Percentiles rank a stretch among this genome's conserved stretches.
phyloP scores from a whole-genome alignment of 1,140 invertebrate species.

The Aphidius gifuensis region DNA sequence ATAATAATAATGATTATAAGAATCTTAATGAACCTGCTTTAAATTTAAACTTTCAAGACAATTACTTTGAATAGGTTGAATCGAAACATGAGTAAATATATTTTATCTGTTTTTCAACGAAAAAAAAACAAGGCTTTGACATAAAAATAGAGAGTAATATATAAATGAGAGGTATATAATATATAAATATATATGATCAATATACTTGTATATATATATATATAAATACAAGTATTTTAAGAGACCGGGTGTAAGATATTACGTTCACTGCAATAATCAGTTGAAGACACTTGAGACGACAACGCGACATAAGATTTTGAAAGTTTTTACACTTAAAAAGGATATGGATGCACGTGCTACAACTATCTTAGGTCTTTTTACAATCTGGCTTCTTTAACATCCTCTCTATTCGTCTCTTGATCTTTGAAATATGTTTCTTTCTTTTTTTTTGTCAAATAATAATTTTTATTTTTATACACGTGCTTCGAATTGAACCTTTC shows the following conservation, averaged over 20 bases:
- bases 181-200: too few relatives aligned
- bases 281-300: neutral
- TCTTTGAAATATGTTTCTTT: constrained; percentile 2
- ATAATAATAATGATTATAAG: too few relatives aligned
- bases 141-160: too few relatives aligned
- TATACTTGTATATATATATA: too few relatives aligned
- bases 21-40: too few relatives aligned
- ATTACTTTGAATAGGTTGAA: too few relatives aligned
- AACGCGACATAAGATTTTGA: constrained; percentile 1
- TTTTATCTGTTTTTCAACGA: too few relatives aligned
- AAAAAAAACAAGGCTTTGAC: too few relatives aligned
- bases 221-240: neutral
- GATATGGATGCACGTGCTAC: constrained; percentile 18
- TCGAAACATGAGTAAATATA: too few relatives aligned
- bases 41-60: too few relatives aligned
- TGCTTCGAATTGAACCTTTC: constrained; percentile 5
- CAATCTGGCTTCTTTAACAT: constrained; percentile 1
- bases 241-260: constrained; percentile 9
- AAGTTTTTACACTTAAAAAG: neutral
- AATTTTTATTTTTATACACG: constrained; percentile 21
- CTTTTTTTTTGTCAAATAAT: neutral
- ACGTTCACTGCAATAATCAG: neutral
- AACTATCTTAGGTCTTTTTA: constrained; percentile 12
- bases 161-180: too few relatives aligned
- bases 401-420: neutral